These are phyloP conservation scores for Eupithecia pulchellata DNA, from an alignment of 2,888 invertebrate species.

Conservation along the genomic window DNA sequence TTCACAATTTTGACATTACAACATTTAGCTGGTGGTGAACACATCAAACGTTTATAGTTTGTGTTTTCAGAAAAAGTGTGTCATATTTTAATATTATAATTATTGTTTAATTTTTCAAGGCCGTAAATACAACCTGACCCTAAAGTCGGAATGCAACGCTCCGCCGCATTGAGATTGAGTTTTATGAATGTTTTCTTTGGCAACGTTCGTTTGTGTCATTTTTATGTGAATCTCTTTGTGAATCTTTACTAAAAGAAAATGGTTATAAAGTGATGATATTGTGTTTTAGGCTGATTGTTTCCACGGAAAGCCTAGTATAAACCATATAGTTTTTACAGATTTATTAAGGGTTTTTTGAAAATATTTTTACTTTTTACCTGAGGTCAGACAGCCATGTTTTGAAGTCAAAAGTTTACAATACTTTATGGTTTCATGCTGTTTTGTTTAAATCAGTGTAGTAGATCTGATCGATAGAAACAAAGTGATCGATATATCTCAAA, in stretches of 20 bases:
- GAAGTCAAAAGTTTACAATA: no score
- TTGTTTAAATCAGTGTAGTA: no score
- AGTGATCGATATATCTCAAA: no score
- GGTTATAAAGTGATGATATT: neutral
- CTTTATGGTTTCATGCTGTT: no score
- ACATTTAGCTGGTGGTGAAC: neutral
- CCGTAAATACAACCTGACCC: neutral
- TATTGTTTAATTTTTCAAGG: neutral
- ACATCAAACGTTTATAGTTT: neutral
- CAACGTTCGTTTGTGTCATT: conserved; percentile 3
- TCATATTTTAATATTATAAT: no score
- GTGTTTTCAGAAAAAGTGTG: no score
- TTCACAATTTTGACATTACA: neutral
- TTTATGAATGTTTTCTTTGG: conserved; percentile 18
- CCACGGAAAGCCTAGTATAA: neutral
- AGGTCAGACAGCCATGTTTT: no score
- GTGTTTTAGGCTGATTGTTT: neutral
- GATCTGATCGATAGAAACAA: no score
- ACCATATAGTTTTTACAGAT: no score
- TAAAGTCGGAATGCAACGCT: conserved; percentile 10
- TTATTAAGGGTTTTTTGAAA: no score
- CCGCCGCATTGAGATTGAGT: conserved; percentile 15
- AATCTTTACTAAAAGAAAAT: neutral
- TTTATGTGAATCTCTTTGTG: neutral
- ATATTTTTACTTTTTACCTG: no score